Evolutionary conservation across 2,888 invertebrate genomes (phyloP), one percentile per base, ranked within the genome.

Genomic region (Acleris sparsana): DNA sequence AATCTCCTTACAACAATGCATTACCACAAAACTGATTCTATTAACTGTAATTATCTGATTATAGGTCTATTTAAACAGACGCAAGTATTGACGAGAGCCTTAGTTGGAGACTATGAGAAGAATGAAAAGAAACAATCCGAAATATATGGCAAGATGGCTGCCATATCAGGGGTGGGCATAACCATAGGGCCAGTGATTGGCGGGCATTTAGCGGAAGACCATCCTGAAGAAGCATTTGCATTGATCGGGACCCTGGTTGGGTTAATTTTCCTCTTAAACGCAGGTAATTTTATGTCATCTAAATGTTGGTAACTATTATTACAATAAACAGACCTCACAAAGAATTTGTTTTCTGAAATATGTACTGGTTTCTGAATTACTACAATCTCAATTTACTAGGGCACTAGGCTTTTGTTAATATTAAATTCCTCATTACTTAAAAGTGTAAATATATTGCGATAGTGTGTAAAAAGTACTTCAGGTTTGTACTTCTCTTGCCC

Each of bases 21-120:
- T 22, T 22, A 22, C 22, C 2, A 22, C 22, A 22, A 22, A 22
- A 22, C 22, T 22, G 22, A 22, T 22, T 22, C 3, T 22, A 20
- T 20, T n/a, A n/a, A n/a, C 2, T 20, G 33, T 11, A 4, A 13
- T 39, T 39, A 39, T 44, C 64, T 67, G 69, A 7, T 57, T 57
- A 13, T 77, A 95, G 95, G 95, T 72, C 73, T 95, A 70, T 94
- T 95, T 74, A 96, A 96, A 84, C 96, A 96, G 82, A 95, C 95
- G n/a, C 96, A 96, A 84, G 94, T 94, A 73, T 84, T 96, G 67
- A 93, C 94, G 56, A 95, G 94, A 77, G 94, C 95, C 11, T 88
- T 95, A 75, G 93, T 96, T 49, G 93, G 95, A 6, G 95, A 96
- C 80, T 92, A 94, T 76, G 91, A 94, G 66, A 88, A 87, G 52